phyloP scores from a whole-genome alignment of 2,797 vertebrate species.

The Pantherophis vulpinus region DNA sequence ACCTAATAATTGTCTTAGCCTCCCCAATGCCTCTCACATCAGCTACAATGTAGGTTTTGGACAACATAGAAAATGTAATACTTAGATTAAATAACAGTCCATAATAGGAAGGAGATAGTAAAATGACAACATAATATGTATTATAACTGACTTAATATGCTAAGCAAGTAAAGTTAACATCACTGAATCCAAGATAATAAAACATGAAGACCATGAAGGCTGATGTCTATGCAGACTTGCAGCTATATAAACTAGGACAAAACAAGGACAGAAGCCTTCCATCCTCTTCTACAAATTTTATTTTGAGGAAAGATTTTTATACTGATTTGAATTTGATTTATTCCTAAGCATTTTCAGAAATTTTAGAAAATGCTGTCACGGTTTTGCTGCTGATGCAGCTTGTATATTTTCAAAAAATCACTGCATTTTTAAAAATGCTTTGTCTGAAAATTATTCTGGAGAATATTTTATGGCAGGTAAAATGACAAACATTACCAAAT shows the following conservation, averaged over 20 bases:
- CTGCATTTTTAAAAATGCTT: neutral
- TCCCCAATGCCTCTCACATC: neutral
- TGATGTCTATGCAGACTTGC: neutral
- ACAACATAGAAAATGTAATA: neutral
- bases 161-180: neutral
- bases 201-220: neutral
- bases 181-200: neutral
- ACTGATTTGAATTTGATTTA: neutral
- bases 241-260: neutral
- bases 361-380: neutral
- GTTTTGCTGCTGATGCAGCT: neutral
- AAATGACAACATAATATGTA: neutral
- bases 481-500: neutral
- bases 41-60: neutral
- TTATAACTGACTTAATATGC: neutral
- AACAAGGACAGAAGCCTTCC: neutral
- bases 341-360: neutral
- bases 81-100: neutral
- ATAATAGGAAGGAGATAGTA: neutral
- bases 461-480: neutral
- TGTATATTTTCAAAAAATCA: neutral
- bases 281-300: neutral
- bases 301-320: neutral
- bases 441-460: neutral
- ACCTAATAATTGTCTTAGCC: neutral